Percentiles rank a stretch among this genome's conserved stretches.
These are phyloP conservation scores for Ernsta delagoae DNA, from an alignment of 2,888 invertebrate genomes.

Conservation along the genomic window DNA sequence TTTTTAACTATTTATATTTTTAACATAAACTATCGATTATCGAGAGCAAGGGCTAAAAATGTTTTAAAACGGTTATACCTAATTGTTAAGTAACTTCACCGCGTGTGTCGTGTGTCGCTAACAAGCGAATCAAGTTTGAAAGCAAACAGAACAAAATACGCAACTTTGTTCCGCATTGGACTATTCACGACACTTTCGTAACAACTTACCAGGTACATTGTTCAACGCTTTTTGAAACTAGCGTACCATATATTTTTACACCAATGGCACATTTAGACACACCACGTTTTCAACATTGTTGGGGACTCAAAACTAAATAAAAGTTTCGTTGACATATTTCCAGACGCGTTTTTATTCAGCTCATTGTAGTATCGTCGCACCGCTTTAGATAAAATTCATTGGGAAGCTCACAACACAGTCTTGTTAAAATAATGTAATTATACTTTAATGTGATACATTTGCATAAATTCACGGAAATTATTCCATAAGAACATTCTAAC, in stretches of 20 bases:
- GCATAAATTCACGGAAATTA: too few relatives aligned
- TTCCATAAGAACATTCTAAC: too few relatives aligned
- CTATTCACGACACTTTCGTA: slow-evolving; percentile 48
- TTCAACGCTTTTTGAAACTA: slow-evolving; percentile 24
- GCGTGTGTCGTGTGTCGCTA: slow-evolving; percentile 43
- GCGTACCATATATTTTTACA: slow-evolving; percentile 34
- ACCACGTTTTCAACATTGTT: slow-evolving; percentile 30
- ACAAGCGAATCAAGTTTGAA: slow-evolving; percentile 62
- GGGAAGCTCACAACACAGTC: too few relatives aligned
- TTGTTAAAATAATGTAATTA: too few relatives aligned
- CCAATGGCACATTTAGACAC: slow-evolving; percentile 8
- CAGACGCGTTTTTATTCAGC: slow-evolving; percentile 1
- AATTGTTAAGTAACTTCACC: slow-evolving; percentile 51
- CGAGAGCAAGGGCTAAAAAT: too few relatives aligned
- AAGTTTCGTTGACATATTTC: slow-evolving; percentile 12
- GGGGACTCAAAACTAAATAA: slow-evolving; percentile 21
- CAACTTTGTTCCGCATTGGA: slow-evolving; percentile 53
- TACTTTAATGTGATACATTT: too few relatives aligned
- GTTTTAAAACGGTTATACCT: slow-evolving; percentile 49
- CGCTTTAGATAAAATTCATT: too few relatives aligned
- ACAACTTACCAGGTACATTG: slow-evolving; percentile 27
- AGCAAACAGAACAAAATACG: slow-evolving; percentile 56
- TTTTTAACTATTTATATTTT: too few relatives aligned
- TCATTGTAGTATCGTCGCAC: neutral
- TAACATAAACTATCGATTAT: too few relatives aligned